Base-by-base conservation (phyloP, 2,113 vertebrate genomes). In the Thomomys bottae region DNA sequence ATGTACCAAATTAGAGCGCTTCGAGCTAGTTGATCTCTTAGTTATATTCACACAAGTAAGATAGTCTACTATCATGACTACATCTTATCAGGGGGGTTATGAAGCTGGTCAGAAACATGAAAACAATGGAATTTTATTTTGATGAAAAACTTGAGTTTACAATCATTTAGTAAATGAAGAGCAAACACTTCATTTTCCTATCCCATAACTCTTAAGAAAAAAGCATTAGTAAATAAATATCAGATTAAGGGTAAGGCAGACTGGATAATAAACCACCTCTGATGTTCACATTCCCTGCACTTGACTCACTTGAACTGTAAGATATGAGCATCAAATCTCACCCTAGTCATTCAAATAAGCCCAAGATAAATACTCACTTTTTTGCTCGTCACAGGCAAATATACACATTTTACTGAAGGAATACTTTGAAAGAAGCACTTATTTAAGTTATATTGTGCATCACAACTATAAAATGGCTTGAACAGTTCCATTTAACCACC, bases 101-200 rank as follows among this genome's bases (percentile, higher is more conserved):
- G 91, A 91, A 97, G 78, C 73, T 87, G 84, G 73, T 93, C 93
- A 96, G 90, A 95, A 96, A 93, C 95, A 86, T 96, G 97, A 98
- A 98, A 98, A 98, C 97, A 98, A 98, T 98, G 97, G 96, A 98
- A 98, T 97, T 97, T 98, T 98, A 98, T 98, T 98, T 98, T 96
- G 98, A 98, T 98, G 98, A 98, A 98, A 98, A 98, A 98, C 96
- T 97, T 38, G 94, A 96, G 95, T 98, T 98, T 98, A 98, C 98
- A 98, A 97, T 98, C 97, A 95, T 97, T 98, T 98, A 97, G 97
- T 98, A 98, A 98, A 97, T 97, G 97, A 98, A 97, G 96, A 97
- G 96, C 96, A 96, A 98, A 98, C 97, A 97, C 95, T 97, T 95
- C 95, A 96, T 97, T 97, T 97, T 96, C 95, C 97, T 97, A 97